Base-by-base conservation (phyloP, 2,113 vertebrate species). In the Balaeniceps rex region DNA sequence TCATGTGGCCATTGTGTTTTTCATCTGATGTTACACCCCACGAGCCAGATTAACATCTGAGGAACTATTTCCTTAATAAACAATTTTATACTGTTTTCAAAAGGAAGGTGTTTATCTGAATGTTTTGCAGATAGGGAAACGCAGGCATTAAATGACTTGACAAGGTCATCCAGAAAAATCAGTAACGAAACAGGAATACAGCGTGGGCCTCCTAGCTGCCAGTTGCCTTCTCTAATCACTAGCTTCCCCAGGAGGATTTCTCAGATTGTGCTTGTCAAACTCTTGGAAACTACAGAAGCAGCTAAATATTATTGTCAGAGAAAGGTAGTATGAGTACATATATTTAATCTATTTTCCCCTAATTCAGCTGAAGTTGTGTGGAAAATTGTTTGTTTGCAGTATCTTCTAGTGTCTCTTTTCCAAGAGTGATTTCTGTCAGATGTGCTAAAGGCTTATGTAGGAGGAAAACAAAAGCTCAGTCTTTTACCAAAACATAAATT, bases 151-250 rank as follows among this genome's bases (percentile, higher is more conserved):
- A 88, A 76, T 60, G 60, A 75, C 64, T 93, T 97, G 95, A 94
- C 94, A 93, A 93, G 83, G 89, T 94, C 88, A 87, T 49, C 46
- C 40, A 79, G 94, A 89, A 83, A 70, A 72, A 65, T 87, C 49
- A 28, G 57, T 94, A 82, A 74, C 78, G 75, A 65, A 94, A 72
- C 25, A 7, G 76, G 81, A 89, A 77, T 87, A 25, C 57, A 83
- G 69, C 0, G 1, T 63, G 78, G 87, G 90, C 66, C 74, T 95
- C 72, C 58, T 44, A 64, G 88, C 87, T 96, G 88, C 90, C 92
- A 91, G 83, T 88, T 94, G 80, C 87, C 57, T 95, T 58, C 51
- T 97, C 66, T 95, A 91, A 95, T 94, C 66, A 51, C 78, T 58
- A n/a, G 54, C 84, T 74, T 83, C 63, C 89, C 74, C 84, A 76